These are phyloP conservation scores for Sipunculus nudus DNA, from an alignment of 2,888 invertebrate genomes.

Conservation along the genomic window DNA sequence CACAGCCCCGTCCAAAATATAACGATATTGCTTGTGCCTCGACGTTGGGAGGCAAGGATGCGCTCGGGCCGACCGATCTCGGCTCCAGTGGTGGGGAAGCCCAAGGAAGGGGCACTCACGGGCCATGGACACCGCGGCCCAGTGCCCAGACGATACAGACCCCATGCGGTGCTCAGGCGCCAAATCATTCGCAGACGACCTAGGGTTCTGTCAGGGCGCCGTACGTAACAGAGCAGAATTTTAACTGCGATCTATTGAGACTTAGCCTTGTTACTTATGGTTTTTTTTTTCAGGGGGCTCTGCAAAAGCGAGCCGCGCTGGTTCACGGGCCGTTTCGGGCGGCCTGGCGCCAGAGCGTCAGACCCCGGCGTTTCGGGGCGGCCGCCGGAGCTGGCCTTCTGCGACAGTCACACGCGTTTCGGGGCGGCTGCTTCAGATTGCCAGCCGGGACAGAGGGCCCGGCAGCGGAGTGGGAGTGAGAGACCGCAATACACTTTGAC, in stretches of 20 bases:
- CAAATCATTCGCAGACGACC: slow-evolving; percentile 75
- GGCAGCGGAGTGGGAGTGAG: too few species aligned
- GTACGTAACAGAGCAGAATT: slow-evolving; percentile 73
- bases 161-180: slow-evolving; percentile 69
- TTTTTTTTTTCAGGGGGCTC: slow-evolving; percentile 28
- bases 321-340: too few species aligned
- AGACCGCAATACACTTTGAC: too few species aligned
- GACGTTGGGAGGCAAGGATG: slow-evolving; percentile 66
- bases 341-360: too few species aligned
- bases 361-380: too few species aligned
- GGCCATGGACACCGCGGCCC: slow-evolving; percentile 13
- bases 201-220: slow-evolving; percentile 73
- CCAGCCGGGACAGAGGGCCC: too few species aligned
- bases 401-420: too few species aligned
- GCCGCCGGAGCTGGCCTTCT: too few species aligned
- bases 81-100: slow-evolving; percentile 24
- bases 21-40: slow-evolving; percentile 44
- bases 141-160: slow-evolving; percentile 54
- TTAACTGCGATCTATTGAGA: slow-evolving; percentile 74
- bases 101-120: slow-evolving; percentile 25
- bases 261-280: slow-evolving; percentile 67
- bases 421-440: too few species aligned
- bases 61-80: slow-evolving; percentile 23
- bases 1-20: slow-evolving; percentile 71
- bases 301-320: too few species aligned